Conservation (phyloP, 1,140 invertebrate species). For the Cotesia typhae region DNA sequence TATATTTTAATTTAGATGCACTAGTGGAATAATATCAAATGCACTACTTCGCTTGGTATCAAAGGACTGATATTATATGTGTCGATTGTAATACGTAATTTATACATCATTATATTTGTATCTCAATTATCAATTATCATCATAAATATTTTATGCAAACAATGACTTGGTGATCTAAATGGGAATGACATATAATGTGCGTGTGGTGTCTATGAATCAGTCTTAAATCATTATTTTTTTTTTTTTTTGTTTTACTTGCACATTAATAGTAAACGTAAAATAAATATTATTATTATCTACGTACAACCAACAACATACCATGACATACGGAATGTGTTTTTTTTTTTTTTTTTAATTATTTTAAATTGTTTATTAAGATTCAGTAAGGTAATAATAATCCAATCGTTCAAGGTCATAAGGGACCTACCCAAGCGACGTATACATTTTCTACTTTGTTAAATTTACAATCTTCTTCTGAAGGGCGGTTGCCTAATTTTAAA, state of each 20-base stretch:
- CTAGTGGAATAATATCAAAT: slow-evolving; percentile 53
- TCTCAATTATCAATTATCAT: slow-evolving; percentile 28
- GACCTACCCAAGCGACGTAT: too few relatives aligned
- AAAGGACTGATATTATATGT: slow-evolving; percentile 57
- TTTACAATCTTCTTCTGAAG: too few relatives aligned
- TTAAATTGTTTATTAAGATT: too few relatives aligned
- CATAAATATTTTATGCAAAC: slow-evolving; percentile 49
- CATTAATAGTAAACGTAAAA: slow-evolving; percentile 33
- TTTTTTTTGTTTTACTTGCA: slow-evolving; percentile 49
- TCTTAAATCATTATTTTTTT: slow-evolving; percentile 62
- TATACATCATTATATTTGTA: too few relatives aligned
- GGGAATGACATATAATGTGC: slow-evolving; percentile 19
- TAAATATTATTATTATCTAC: slow-evolving; percentile 10
- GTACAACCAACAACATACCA: slow-evolving; percentile 15
- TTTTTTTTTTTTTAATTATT: too few relatives aligned
- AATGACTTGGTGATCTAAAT: slow-evolving; percentile 55
- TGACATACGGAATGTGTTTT: too few relatives aligned
- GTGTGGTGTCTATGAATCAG: slow-evolving; percentile 59
- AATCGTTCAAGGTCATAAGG: too few relatives aligned
- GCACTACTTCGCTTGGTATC: slow-evolving; percentile 58
- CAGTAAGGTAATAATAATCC: too few relatives aligned
- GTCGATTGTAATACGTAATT: slow-evolving; percentile 14
- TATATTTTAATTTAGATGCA: slow-evolving; percentile 9
- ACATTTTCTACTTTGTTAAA: too few relatives aligned
- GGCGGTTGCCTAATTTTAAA: too few relatives aligned